These are phyloP conservation scores for Tenthredo distinguenda DNA, from an alignment of 2,888 invertebrate species.

Conservation along the genomic window DNA sequence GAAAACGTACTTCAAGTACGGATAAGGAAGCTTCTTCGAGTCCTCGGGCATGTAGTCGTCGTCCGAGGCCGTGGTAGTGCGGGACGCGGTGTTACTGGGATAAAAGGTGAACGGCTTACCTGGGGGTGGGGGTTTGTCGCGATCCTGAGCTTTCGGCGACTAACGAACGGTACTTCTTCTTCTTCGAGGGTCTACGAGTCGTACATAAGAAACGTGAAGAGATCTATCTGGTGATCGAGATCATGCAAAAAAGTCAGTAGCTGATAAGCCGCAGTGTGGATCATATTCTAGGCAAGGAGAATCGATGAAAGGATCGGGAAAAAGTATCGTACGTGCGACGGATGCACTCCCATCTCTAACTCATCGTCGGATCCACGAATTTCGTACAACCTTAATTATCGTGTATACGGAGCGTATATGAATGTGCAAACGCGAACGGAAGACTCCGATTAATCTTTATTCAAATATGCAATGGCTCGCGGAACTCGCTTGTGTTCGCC, in stretches of 20 bases:
- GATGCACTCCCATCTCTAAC: neutral
- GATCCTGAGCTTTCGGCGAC: slow-evolving; percentile 51
- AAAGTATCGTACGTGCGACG: neutral
- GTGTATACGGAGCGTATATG: neutral
- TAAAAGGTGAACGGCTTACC: slow-evolving; percentile 78
- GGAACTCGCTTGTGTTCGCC: neutral
- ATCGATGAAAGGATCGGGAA: neutral
- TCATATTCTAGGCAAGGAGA: neutral
- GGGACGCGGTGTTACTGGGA: slow-evolving; percentile 78
- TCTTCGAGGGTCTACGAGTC: slow-evolving; percentile 8
- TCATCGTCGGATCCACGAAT: neutral
- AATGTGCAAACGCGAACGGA: neutral
- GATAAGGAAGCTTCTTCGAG: slow-evolving; percentile 52
- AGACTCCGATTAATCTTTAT: slow-evolving; percentile 13
- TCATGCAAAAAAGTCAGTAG: slow-evolving; percentile 4
- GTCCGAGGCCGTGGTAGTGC: slow-evolving; percentile 48
- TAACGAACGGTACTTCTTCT: slow-evolving; percentile 48
- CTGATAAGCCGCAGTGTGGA: slow-evolving; percentile 14
- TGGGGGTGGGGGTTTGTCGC: slow-evolving; percentile 53
- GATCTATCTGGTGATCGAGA: neutral
- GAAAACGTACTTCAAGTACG: slow-evolving; percentile 49
- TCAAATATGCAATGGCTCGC: slow-evolving; percentile 5
- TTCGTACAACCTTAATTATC: neutral
- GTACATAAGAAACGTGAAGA: slow-evolving; percentile 4
- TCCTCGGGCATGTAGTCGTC: slow-evolving; percentile 46